A percentile compares a stretch with the other conserved stretches of the same genome.
These are phyloP conservation scores for Heteractis magnifica DNA, from an alignment of 92 coral and sea anemone genomes.

Conservation along the genomic window DNA sequence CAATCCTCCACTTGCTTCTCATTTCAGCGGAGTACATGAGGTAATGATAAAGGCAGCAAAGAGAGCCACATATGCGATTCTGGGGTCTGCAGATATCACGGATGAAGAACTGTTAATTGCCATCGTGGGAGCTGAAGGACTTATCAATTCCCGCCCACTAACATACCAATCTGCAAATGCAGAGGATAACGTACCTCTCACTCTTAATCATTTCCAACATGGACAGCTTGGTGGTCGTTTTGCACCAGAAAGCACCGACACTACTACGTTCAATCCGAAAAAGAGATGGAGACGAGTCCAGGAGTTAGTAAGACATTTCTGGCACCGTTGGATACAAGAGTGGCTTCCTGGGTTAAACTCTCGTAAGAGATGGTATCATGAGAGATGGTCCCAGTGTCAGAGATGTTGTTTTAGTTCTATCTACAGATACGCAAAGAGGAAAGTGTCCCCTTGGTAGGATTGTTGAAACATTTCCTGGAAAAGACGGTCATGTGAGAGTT, in stretches of 20 bases:
- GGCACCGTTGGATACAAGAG: conserved; percentile 48
- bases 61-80: too few species aligned
- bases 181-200: too few species aligned
- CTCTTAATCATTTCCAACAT: too few species aligned
- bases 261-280: neutral
- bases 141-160: too few species aligned
- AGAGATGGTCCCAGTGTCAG: neutral
- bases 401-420: conserved; percentile 10
- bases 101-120: too few species aligned
- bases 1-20: too few species aligned
- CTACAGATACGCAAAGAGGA: conserved; percentile 22
- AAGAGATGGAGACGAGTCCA: conserved; percentile 53
- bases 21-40: too few species aligned
- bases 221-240: too few species aligned
- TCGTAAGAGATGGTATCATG: conserved; percentile 23
- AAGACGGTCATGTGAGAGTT: neutral
- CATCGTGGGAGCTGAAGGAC: too few species aligned
- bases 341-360: conserved; percentile 36
- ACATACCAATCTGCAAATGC: too few species aligned
- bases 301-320: conserved; percentile 43
- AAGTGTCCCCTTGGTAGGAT: conserved; percentile 25
- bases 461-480: neutral
- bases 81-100: too few species aligned
- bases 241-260: neutral
- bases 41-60: too few species aligned